Evolutionary conservation across 2,888 invertebrate genomes (phyloP), one percentile per base, ranked within the genome.

Genomic region (Tuta absoluta): DNA sequence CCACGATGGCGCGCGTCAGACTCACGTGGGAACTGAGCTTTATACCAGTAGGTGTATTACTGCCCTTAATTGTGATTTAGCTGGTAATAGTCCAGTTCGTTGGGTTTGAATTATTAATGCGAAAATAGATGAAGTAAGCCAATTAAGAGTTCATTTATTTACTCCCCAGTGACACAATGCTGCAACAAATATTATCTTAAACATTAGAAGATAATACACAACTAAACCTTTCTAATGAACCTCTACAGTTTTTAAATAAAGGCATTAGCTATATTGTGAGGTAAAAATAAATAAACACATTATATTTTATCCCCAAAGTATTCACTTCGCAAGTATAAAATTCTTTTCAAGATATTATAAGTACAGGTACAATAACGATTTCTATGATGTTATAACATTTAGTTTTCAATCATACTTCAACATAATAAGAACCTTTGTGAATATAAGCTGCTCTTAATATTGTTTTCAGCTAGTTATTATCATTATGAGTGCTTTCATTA

Each of bases 1-100:
- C 89, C 91, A 91, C 89, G 91, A 86, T 23, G 23, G 81, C 78
- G 80, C 80, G 72, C 69, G 68, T 71, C 72, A 72, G 67, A 56
- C 67, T 68, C 71, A 73, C 80, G 77, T 86, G 86, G 79, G 83
- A 83, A 82, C 69, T 67, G 57, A 33, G 41, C 64, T 58, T 41
- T 37, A 48, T 38, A 23, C 12, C 17, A 41, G 59, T 56, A 60
- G 51, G 19, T 60, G 59, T 60, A 38, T 21, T 19, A 33, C 49
- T 19, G 10, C 41, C 51, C 51, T 45, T 62, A 62, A 62, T 62
- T 23, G 49, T 19, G 37, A 24, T 7, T 45, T 24, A 60, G 45
- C 60, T 24, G 24, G 17, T 56, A 56, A 53, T 53, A 21, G 7
- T 53, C 24, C 11, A 14, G 23, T 23, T 24, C 14, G 24, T 19